Evolutionary conservation across 2,113 vertebrate genomes (phyloP), one percentile per base, ranked within the genome.

Genomic region (Suncus etruscus): DNA sequence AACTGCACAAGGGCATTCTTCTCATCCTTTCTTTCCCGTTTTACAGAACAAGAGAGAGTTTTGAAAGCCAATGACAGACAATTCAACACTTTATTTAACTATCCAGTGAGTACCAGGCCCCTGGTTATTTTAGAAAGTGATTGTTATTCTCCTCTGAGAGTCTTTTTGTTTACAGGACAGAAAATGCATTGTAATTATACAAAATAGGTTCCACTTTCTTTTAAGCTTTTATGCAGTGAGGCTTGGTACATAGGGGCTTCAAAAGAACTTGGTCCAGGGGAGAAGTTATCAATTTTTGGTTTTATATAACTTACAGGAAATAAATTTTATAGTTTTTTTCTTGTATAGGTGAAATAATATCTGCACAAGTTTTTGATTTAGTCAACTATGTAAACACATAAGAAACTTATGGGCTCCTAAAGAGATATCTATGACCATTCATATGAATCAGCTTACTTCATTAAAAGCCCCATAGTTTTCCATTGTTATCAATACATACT

Each of bases 11-110:
- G 15, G 16, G 0, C 8, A n/a, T 32, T 75, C 18, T 72, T 83
- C 54, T 78, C 24, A 93, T 82, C 88, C 48, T 95, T 77, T 10
- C 90, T 94, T 92, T 82, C 27, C 31, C 69, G 82, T 90, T 81
- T 94, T 96, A 92, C 95, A 99, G 98, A 98, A 97, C 97, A 97
- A 95, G 98, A 98, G 81, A 98, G 99, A 91, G 90, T 92, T 75
- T 96, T 99, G 51, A 97, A 97, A 93, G 99, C 99, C 20, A 99
- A 99, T 78, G 98, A 99, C 96, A 97, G 98, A 54, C 87, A 97
- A 88, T 98, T 98, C 91, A 99, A 98, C 96, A 90, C 98, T 47
- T 97, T 97, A 47, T 99, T 98, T 85, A 91, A 96, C 47, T 99
- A 99, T 94, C 98, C 98, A 54, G 99, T 99, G 92, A 99, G 99